A percentile compares a stretch with the other conserved stretches of the same genome.
These are phyloP conservation scores for Sebastes hopkinsi DNA, from an alignment of 2,797 vertebrate species.

Conservation along the genomic window DNA sequence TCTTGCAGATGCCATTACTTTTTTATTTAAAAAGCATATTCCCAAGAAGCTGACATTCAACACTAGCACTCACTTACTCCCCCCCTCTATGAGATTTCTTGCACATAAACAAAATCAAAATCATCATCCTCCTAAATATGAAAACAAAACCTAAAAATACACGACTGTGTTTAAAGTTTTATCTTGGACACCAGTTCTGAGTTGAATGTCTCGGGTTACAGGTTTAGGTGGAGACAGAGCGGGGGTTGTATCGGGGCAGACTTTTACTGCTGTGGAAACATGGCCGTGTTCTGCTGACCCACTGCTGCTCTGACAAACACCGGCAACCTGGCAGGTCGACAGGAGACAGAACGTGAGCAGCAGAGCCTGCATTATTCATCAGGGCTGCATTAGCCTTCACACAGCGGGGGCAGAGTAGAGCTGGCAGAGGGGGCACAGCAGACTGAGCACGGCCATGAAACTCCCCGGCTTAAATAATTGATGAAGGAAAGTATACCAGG, in stretches of 20 bases:
- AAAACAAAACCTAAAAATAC: neutral
- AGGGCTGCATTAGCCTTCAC: constrained; percentile 62
- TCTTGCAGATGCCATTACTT: neutral
- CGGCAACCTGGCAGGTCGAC: constrained; percentile 30
- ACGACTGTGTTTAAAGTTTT: neutral
- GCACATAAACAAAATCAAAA: neutral
- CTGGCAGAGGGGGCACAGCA: constrained; percentile 50
- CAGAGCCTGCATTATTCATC: constrained; percentile 80
- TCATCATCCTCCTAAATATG: neutral
- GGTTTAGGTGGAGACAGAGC: neutral
- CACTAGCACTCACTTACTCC: neutral
- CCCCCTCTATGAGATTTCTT: neutral
- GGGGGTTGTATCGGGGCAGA: neutral
- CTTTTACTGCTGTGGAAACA: constrained; percentile 19
- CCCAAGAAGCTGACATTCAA: neutral
- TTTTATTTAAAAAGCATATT: neutral
- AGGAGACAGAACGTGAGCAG: constrained; percentile 52
- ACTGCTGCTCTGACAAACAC: constrained; percentile 44
- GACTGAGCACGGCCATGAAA: constrained; percentile 38
- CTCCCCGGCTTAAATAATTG: constrained; percentile 62
- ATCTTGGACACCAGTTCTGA: neutral
- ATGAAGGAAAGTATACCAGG: constrained; percentile 45
- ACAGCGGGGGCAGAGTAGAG: constrained; percentile 40
- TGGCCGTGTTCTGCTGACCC: constrained; percentile 52
- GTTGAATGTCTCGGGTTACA: constrained; percentile 6